Evolutionary conservation across 2,113 vertebrate species (phyloP).

Genomic region (Genyomyrus donnyi): DNA sequence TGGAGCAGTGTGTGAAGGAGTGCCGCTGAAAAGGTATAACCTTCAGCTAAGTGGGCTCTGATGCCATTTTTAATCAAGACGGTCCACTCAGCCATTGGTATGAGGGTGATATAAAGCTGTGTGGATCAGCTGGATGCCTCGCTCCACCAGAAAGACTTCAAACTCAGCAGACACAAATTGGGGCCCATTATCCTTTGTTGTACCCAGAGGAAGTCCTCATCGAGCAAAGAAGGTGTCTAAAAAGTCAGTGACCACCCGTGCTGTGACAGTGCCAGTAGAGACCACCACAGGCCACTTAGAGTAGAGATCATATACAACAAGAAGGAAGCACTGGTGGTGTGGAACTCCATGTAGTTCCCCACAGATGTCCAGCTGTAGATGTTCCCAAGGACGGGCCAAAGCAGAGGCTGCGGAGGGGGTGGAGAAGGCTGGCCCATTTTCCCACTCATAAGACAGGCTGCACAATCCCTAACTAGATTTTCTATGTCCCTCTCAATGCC

Average conservation of each 20-base stretch:
- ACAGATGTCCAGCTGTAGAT: conserved; percentile 7
- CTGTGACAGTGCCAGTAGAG: background rate
- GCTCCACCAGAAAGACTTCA: background rate
- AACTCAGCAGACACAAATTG: conserved; percentile 8
- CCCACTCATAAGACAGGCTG: background rate
- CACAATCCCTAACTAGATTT: background rate
- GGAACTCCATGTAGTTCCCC: background rate
- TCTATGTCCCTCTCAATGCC: background rate
- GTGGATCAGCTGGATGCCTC: background rate
- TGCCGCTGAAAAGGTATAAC: background rate
- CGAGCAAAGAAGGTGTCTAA: background rate
- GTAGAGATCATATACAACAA: background rate
- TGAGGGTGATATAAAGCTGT: conserved; percentile 1
- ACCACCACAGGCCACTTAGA: background rate
- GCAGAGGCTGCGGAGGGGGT: background rate
- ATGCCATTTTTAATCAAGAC: background rate
- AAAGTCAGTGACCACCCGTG: background rate
- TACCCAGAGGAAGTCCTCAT: background rate
- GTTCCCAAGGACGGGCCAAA: conserved; percentile 12
- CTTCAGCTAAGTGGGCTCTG: background rate
- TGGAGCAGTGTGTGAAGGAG: conserved; percentile 7
- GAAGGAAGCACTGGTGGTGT: background rate
- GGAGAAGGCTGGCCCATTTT: background rate
- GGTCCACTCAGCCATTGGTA: background rate
- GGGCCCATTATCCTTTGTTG: background rate